Evolutionary conservation across 2,113 vertebrate species (phyloP), one percentile per base, ranked within the genome.

Genomic region (Centropristis striata): DNA sequence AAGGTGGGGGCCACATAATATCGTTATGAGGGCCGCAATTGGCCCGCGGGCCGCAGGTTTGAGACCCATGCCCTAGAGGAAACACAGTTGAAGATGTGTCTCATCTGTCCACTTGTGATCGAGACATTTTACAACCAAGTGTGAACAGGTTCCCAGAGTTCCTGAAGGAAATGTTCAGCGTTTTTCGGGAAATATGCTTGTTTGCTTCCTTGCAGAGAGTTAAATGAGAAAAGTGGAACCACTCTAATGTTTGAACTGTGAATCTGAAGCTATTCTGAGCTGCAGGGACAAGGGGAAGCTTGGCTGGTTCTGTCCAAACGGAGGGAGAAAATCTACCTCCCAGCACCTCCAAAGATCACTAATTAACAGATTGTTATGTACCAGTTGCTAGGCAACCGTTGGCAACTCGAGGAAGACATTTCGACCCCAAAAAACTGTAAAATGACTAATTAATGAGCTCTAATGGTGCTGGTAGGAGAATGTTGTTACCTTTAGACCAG

Each of bases 281-380:
- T n/a, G n/a, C 6, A 60, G 50, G 1, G 32, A 72, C 71, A 14
- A 44, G 18, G 18, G 14, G 1, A 0, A 10, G 46, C 36, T 28
- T 28, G 57, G 15, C 11, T 27, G 16, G 10, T 57, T 41, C 36
- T 50, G 49, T 50, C n/a, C 46, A 61, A 28, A 61, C 8, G 18
- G 21, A 21, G 15, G 16, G n/a, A 61, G 23, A 21, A 61, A 73
- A 75, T 44, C 15, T 9, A 14, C 60, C 60, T 65, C 32, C 51
- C 23, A 10, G 51, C 23, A 23, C 15, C 28, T 60, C 44, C 49
- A 50, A 60, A 60, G 41, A n/a, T 55, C 39, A 47, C 7, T 37
- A 39, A 66, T 73, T 63, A 75, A 51, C 21, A 37, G n/a, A 11
- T 16, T 49, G 32, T 23, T 27, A 49, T 66, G 18, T 13, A 21